phyloP scores from a whole-genome alignment of 2,113 vertebrate genomes.

The Argyrosomus japonicus region DNA sequence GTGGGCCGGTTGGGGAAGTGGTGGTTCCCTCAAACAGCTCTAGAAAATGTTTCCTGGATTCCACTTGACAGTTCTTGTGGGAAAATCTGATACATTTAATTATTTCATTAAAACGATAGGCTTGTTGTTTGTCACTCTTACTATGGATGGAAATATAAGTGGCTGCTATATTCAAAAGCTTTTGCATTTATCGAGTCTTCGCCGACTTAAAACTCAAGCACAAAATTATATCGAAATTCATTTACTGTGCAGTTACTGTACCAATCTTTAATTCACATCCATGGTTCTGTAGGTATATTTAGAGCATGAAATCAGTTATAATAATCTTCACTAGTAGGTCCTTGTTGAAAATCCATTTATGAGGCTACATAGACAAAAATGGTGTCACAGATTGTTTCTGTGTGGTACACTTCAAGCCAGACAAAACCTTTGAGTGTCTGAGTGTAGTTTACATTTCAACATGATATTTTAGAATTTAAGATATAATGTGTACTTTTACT shows the following conservation, averaged over 20 bases:
- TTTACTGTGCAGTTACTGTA: neutral
- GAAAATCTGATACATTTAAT: conserved; percentile 43
- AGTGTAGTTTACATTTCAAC: neutral
- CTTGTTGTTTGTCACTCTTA: conserved; percentile 22
- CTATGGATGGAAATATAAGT: neutral
- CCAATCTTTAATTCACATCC: neutral
- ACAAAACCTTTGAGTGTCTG: neutral
- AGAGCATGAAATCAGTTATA: neutral
- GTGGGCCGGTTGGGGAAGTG: neutral
- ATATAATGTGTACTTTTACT: neutral
- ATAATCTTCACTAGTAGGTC: neutral
- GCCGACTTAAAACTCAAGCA: neutral
- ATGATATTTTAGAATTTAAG: neutral
- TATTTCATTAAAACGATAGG: conserved; percentile 44
- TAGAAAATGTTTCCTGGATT: conserved; percentile 41
- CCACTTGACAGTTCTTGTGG: conserved; percentile 32
- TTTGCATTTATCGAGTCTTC: neutral
- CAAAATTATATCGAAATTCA: neutral
- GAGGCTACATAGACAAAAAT: neutral
- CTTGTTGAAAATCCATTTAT: too few species aligned
- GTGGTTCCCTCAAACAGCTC: conserved; percentile 16
- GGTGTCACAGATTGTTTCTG: neutral
- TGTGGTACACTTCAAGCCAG: neutral
- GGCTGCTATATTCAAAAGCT: neutral
- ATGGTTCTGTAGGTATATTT: neutral